Conservation (phyloP, 37 sponge, comb jelly and placozoan genomes). For the Petrosia ficiformis region DNA sequence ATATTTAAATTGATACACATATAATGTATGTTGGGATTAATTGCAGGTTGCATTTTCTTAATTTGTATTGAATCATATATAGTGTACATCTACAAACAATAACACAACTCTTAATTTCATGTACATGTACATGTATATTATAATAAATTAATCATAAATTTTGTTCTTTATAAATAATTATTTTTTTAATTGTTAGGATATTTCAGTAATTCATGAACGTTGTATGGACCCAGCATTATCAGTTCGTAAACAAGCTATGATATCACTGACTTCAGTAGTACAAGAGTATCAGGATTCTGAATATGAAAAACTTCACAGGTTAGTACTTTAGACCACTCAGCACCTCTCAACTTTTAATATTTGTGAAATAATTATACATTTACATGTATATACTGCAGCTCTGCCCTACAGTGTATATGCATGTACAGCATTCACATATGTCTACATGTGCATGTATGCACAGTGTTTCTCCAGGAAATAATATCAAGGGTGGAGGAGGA, state of each 20-base stretch:
- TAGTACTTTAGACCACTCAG: not conserved
- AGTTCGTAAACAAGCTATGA: conserved; percentile 75
- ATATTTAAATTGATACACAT: not conserved
- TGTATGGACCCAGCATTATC: conserved; percentile 71
- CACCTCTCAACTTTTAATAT: too few species aligned
- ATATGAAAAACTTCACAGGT: not conserved
- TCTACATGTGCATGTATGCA: too few species aligned
- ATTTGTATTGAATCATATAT: too few species aligned
- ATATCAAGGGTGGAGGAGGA: too few species aligned
- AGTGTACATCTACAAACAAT: not conserved
- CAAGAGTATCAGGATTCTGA: conserved; percentile 4
- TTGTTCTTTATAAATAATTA: too few species aligned
- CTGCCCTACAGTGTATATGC: too few species aligned
- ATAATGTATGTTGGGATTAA: not conserved
- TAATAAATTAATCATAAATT: too few species aligned
- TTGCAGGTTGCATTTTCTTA: not conserved
- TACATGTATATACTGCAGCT: too few species aligned
- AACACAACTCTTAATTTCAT: not conserved
- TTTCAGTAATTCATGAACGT: conserved; percentile 45
- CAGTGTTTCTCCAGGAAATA: too few species aligned
- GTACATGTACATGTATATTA: not conserved
- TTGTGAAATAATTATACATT: too few species aligned
- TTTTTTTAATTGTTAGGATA: conserved; percentile 32
- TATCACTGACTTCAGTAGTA: conserved; percentile 51
- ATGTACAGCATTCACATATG: too few species aligned